Evolutionary conservation across 2,797 vertebrate genomes (phyloP), one percentile per base, ranked within the genome.

Genomic region (Macropodus opercularis): DNA sequence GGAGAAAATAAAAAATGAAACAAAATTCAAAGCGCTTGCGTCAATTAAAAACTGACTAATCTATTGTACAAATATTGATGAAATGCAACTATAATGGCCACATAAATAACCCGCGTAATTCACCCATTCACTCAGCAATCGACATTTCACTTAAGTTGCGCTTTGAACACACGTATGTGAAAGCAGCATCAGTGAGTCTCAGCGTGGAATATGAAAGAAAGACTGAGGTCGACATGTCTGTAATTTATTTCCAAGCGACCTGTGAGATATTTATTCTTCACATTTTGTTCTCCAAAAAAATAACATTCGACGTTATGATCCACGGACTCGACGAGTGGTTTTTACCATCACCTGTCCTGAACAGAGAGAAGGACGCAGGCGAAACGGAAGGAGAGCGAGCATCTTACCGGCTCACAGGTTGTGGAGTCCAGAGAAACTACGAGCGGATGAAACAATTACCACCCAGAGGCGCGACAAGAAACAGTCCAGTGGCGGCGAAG

Each of bases 371-470:
- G 49, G 54, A 36, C 24, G 32, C 51, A 5, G 49, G 14, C 31
- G 23, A 17, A 67, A 66, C 11, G 29, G 62, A 40, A 24, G 47
- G 35, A 68, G 54, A 49, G n/a, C n/a, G 60, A 23, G 23, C 55
- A 27, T 89, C 92, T 94, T 94, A 95, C 94, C 94, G 61, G 85
- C 72, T 87, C 76, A 85, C 90, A 80, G 71, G 86, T 90, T 84
- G 85, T 76, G 75, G 75, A 71, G 56, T 86, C 79, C 81, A 61
- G 10, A 72, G 14, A 80, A 87, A 88, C 72, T 88, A 71, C 32
- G 67, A 74, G 60, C 63, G 72, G 82, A 85, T 75, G 83, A 77
- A 32, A 52, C 58, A 85, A 74, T 67, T 71, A 58, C 64, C 72
- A 80, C 56, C 73, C 68, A 84, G 50, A 80, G 54, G 77, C 67